A percentile compares a stretch with the other conserved stretches of the same genome.
phyloP scores from a whole-genome alignment of 1,140 invertebrate genomes.

The Drosophila tsacasi region DNA sequence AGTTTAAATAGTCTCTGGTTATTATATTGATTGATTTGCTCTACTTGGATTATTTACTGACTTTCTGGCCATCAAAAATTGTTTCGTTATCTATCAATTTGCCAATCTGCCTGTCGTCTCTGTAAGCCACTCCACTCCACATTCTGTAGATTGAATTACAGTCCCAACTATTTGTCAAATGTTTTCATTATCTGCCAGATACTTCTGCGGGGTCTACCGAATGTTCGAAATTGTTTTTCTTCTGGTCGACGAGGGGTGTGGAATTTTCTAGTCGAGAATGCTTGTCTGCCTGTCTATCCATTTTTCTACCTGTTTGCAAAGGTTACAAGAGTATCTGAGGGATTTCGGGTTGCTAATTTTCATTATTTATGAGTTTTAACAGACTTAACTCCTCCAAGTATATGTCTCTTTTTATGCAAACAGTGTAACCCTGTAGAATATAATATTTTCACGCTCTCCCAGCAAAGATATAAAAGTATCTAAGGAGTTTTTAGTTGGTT shows the following conservation, averaged over 20 bases:
- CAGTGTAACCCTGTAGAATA: no score
- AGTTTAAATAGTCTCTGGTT: neutral
- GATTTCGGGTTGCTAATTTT: no score
- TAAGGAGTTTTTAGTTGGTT: no score
- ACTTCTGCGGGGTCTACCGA: neutral
- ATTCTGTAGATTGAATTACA: slow-evolving; percentile 1
- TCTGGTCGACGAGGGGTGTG: no score
- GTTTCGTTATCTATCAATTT: slow-evolving; percentile 10
- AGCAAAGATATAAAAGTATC: no score
- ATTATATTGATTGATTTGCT: neutral
- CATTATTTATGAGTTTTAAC: no score
- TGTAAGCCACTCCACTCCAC: neutral
- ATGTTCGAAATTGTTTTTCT: neutral
- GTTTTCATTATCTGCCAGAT: neutral
- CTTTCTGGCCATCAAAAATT: neutral
- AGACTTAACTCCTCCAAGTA: no score
- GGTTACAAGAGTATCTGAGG: neutral
- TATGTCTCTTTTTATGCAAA: no score
- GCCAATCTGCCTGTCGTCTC: slow-evolving; percentile 1
- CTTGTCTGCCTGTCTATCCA: neutral
- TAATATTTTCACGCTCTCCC: no score
- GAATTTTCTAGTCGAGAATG: neutral
- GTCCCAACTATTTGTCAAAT: neutral
- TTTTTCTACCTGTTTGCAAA: neutral
- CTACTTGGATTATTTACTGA: neutral